Base-by-base conservation (phyloP, 2,113 vertebrate genomes). In the Dipodomys spectabilis region DNA sequence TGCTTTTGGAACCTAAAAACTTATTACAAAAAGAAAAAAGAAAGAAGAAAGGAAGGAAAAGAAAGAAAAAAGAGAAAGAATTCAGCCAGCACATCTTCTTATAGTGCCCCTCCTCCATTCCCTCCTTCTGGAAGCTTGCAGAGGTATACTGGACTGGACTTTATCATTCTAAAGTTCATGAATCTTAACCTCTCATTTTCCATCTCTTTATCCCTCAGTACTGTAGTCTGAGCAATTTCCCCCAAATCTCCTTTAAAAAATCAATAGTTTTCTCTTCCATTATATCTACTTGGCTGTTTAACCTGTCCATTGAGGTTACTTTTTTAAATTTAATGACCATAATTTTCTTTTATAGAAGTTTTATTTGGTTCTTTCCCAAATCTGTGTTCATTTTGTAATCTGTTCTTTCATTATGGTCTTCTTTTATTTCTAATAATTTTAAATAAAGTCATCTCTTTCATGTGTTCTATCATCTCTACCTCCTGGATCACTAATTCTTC, bases 341-440 rank as follows among this genome's bases (percentile, higher is more conserved):
- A 87, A 90, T 87, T 92, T 95, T 94, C 82, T 90, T 68, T 94
- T 86, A 90, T 82, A 62, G 39, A 87, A 92, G n/a, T 44, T 85
- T 35, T 72, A 18, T 25, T 86, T 82, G 86, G 80, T 77, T 91
- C 67, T 65, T 90, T 81, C 82, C 88, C 69, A 92, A 77, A 77
- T 90, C 53, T n/a, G 35, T 64, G 49, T 79, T 94, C 30, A 86
- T 62, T 91, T 92, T 73, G 62, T 75, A 53, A 77, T 69, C 73
- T 35, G 25, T 64, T 94, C 84, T 92, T 92, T 86, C 49, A 79
- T 67, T 73, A 71, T 18, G 4, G 32, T 80, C 81, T 62, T 65
- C 15, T 93, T 91, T 73, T 27, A 49, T 83, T 13, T 69, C 80
- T 30, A 80, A 60, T 39, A 60, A 87, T 32, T 88, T 75, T 62